Evolutionary conservation across 2,888 invertebrate genomes (phyloP).

Genomic region (Drosophila sordidapex): DNA sequence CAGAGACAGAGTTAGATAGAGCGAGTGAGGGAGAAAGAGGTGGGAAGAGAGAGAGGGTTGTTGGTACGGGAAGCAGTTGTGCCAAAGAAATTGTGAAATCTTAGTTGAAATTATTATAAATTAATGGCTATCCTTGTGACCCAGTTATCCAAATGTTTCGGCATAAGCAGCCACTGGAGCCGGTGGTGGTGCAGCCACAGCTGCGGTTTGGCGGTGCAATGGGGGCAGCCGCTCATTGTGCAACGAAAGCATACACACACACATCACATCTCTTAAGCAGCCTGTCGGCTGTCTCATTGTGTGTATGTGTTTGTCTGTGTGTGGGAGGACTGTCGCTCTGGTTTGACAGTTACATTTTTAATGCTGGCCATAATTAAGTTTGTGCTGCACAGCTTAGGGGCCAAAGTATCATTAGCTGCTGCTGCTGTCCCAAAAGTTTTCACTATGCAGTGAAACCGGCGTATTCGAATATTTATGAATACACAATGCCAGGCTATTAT

Average conservation of each 20-base stretch:
- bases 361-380: conserved; percentile 77
- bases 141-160: conserved; percentile 73
- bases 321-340: conserved; percentile 44
- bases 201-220: conserved; percentile 27
- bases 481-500: conserved; percentile 33
- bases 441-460: conserved; percentile 26
- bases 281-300: conserved; percentile 22
- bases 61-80: conserved; percentile 12
- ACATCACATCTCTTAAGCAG: conserved; percentile 61
- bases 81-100: conserved; percentile 79
- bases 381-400: conserved; percentile 61
- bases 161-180: conserved; percentile 51
- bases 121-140: conserved; percentile 80
- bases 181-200: conserved; percentile 33
- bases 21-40: not conserved
- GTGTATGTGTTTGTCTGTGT: conserved; percentile 7
- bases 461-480: conserved; percentile 41
- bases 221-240: conserved; percentile 52
- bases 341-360: conserved; percentile 79
- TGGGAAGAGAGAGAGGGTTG: not conserved
- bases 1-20: not conserved
- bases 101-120: conserved; percentile 81
- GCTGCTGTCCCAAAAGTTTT: conserved; percentile 15
- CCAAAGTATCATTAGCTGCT: conserved; percentile 42
- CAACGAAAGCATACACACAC: conserved; percentile 32